Conservation (phyloP, 2,797 vertebrate genomes). For the Garrulus glandarius region DNA sequence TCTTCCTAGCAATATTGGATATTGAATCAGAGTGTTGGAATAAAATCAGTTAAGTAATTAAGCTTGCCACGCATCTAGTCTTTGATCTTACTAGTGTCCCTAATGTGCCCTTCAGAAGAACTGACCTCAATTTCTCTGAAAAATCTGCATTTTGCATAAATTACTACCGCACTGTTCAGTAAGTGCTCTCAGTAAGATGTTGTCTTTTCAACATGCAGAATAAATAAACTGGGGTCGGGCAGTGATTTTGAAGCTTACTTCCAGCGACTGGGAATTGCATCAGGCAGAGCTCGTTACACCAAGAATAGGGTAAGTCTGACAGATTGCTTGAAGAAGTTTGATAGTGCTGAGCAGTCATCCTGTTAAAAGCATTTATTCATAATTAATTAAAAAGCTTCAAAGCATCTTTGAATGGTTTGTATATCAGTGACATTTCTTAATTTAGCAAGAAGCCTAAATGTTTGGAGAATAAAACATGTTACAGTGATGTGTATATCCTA, state of each 20-base stretch:
- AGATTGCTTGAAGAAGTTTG: not conserved
- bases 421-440: not conserved
- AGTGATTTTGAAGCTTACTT: conserved; percentile 97
- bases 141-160: conserved; percentile 1
- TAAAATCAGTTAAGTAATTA: not conserved
- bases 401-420: not conserved
- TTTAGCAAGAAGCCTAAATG: not conserved
- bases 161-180: not conserved
- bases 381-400: not conserved
- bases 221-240: conserved; percentile 95
- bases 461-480: not conserved
- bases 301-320: conserved; percentile 84
- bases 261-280: conserved; percentile 90
- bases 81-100: not conserved
- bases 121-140: not conserved
- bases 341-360: not conserved
- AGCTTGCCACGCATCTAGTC: not conserved
- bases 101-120: not conserved
- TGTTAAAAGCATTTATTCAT: not conserved
- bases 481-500: not conserved
- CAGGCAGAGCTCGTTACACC: conserved; percentile 91
- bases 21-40: not conserved
- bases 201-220: conserved; percentile 71
- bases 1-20: not conserved
- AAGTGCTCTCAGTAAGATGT: not conserved